Base-by-base conservation (phyloP, 2,113 vertebrate genomes). In the Apistogramma diplotaenia region DNA sequence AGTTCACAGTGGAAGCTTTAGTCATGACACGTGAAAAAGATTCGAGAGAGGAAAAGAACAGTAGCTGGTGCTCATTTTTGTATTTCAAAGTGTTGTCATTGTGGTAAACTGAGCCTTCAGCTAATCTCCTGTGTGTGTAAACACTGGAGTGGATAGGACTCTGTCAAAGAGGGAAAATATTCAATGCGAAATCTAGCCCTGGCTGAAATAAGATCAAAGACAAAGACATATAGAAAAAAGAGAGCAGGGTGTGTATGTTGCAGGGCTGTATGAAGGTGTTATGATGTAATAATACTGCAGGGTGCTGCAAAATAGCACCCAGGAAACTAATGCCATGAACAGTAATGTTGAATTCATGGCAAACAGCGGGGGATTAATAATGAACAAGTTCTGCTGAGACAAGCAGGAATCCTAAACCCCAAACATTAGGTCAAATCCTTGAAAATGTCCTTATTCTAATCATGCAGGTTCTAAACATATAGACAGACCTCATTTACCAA, bases 171-270 rank as follows among this genome's bases (percentile, higher is more conserved):
- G 83, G 76, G 74, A 76, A 70, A 83, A 61, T 59, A 87, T 88
- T 83, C 80, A 89, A 91, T 90, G 89, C 40, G 89, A 94, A 94
- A 93, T 83, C 79, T 81, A 86, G 92, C 77, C 88, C 86, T 82
- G 83, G 59, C 74, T 89, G 82, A 83, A 92, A 91, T 80, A 76
- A 81, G 79, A 93, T 62, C 84, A 87, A 80, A 82, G 31, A 71
- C 51, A 78, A 37, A 75, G 49, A 74, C 51, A 27, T 75, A 62
- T 15, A 71, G 74, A 67, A 74, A 67, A 74, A 76, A 33, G 40
- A 46, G 21, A 58, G 71, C 1, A 62, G 58, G 19, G 10, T 37
- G 33, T 84, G 78, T 55, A 51, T 54, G 53, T 62, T 76, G 55
- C 8, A 76, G 76, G 72, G 40, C 85, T 81, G 62, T 74, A 75